A percentile compares a stretch with the other conserved stretches of the same genome.
Evolutionary conservation across 1,140 invertebrate genomes (phyloP).

Genomic region (Pseudomyrmex gracilis): DNA sequence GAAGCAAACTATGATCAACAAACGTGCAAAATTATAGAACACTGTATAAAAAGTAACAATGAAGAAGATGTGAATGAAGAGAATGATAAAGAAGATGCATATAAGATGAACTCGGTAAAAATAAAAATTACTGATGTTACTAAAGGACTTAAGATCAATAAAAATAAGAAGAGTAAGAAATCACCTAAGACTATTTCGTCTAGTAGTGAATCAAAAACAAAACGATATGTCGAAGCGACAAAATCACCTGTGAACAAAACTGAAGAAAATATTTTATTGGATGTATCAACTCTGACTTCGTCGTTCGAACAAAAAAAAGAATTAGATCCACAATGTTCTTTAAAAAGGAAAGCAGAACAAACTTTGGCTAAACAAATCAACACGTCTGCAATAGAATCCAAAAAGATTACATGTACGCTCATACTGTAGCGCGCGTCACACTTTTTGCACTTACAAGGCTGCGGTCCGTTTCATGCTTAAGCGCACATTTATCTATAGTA

Average conservation of each 20-base stretch:
- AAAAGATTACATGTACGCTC: too few species aligned
- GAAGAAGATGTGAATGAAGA: not conserved
- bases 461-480: too few species aligned
- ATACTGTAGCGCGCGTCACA: too few species aligned
- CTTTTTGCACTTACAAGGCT: too few species aligned
- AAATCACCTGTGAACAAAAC: not conserved
- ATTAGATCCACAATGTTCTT: not conserved
- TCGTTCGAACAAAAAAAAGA: not conserved
- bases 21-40: not conserved
- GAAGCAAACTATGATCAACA: not conserved
- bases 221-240: not conserved
- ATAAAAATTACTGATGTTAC: not conserved
- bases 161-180: slow-evolving; percentile 9
- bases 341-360: not conserved
- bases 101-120: not conserved
- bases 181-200: not conserved
- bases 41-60: not conserved
- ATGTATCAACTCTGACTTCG: too few species aligned
- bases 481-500: too few species aligned
- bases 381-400: slow-evolving; percentile 2
- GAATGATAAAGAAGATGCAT: not conserved
- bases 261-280: not conserved
- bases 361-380: slow-evolving; percentile 9
- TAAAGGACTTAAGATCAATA: not conserved
- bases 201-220: not conserved